Base-by-base conservation (phyloP, 2,888 invertebrate genomes). In the Blomia tropicalis region DNA sequence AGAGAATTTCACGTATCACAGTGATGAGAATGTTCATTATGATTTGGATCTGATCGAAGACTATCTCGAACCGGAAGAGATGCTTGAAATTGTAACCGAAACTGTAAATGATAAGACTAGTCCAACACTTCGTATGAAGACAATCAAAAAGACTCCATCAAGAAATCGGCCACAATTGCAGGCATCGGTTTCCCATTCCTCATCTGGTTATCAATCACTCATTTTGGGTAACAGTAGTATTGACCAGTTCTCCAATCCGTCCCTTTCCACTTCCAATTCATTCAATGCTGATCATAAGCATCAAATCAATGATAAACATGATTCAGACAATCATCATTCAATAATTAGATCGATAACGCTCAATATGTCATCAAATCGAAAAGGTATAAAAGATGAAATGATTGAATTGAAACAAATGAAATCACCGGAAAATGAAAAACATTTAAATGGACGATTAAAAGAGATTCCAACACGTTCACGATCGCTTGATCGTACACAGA, bases 1-100 rank as follows among this genome's bases (percentile, higher is more conserved):
- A 14, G 56, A 56, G 23, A 23, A 56, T 31, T 31, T 11, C 2
- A 30, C 11, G 14, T 31, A 29, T 23, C 30, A 56, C 11, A 19
- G 47, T 25, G 22, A 19, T n/a, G 47, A 47, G 22, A 47, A 19
- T n/a, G 22, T 23, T 2, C 47, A 47, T 25, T 11, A 19, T 14
- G 56, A 56, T 25, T 19, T 56, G n/a, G 56, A 56, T 36, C 25
- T 56, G 19, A n/a, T 56, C 17, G 56, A 56, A 23, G 56, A 56
- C 29, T 56, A 56, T 25, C 29, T 56, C 25, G 56, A 56, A 36
- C 56, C 56, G 1, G 56, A 56, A 31, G 56, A 56, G 29, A 56
- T 56, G 56, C 29, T 56, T 11, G 56, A 56, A 25, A 56, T 56
- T 19, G 56, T 56, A 14, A 56, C 56, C 4, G 56, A 56, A n/a